Base-by-base conservation (phyloP, 2,797 vertebrate species). In the Cyprinella venusta region DNA sequence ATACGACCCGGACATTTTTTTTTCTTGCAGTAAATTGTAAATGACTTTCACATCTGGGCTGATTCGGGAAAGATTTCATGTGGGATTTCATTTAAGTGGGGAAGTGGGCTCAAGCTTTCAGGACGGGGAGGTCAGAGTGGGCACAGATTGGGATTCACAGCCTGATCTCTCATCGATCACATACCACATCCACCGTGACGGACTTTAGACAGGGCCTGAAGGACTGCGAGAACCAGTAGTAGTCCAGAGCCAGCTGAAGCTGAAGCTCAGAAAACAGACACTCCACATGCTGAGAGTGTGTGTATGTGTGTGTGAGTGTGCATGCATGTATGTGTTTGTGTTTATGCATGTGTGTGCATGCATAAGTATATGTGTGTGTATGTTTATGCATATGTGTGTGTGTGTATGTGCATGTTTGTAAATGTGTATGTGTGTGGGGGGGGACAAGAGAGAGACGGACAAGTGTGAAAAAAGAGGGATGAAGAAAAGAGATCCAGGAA, bases 221-320 rank as follows among this genome's bases (percentile, higher is more conserved):
- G 93, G 95, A 94, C 94, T 96, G 96, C 84, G 94, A 95, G 93
- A 95, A 92, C 96, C 95, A 96, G 94, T 96, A 95, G 96, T 95
- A 93, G 93, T 96, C 93, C 95, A 97, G 95, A 96, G 92, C 96
- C 90, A 96, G 94, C 92, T 95, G 94, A 94, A 96, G 94, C 93
- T 95, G 95, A 93, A 95, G 94, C 93, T 96, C 95, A 91, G 94
- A 93, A 91, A 95, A 93, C 92, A 95, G 91, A 94, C 94, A 96
- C 88, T 96, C 96, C 92, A 94, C 93, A 93, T 95, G 95, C 95
- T 97, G 94, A 89, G 88, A 90, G 91, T 89, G 90, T 80, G 90
- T 38, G 81, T 87, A 50, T 19, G 26, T 61, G 26, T 40, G 38
- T 77, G 10, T 77, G 85, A 86, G 91, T 63, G 79, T 19, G 48